A percentile compares a stretch with the other conserved stretches of the same genome.
These are phyloP conservation scores for Ceratitis capitata DNA, from an alignment of 1,140 invertebrate genomes.

Conservation along the genomic window DNA sequence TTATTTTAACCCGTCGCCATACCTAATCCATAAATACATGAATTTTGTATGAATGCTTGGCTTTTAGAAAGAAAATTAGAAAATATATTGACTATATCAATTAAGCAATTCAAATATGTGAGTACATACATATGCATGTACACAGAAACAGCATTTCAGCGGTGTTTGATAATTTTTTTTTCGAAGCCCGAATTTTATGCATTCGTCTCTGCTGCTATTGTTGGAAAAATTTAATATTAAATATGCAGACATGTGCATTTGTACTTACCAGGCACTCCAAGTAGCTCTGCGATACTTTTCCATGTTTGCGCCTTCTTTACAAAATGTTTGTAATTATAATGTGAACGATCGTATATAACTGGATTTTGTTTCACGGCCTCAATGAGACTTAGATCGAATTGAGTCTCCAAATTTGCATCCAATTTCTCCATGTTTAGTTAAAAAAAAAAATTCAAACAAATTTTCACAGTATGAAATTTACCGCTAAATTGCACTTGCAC, in stretches of 20 bases:
- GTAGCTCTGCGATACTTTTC: conserved; percentile 62
- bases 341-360: conserved; percentile 62
- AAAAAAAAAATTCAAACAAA: not conserved
- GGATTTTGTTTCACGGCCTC: conserved; percentile 62
- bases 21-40: not conserved
- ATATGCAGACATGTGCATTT: conserved; percentile 25
- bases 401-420: conserved; percentile 61
- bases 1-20: not conserved
- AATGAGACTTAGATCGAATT: conserved; percentile 63
- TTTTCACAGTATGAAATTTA: not conserved
- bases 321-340: conserved; percentile 63
- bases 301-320: conserved; percentile 62
- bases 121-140: no score
- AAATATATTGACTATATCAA: no score
- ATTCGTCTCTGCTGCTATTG: no score
- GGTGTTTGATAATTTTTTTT: no score
- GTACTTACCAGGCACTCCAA: conserved; percentile 61
- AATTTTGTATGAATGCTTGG: not conserved
- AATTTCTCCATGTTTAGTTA: conserved; percentile 49
- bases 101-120: no score
- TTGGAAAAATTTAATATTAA: no score
- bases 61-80: no score
- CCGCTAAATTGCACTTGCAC: conserved; percentile 9
- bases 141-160: no score
- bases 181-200: no score